Conservation (phyloP, 2,113 vertebrate species). For the Odontophorus gujanensis region DNA sequence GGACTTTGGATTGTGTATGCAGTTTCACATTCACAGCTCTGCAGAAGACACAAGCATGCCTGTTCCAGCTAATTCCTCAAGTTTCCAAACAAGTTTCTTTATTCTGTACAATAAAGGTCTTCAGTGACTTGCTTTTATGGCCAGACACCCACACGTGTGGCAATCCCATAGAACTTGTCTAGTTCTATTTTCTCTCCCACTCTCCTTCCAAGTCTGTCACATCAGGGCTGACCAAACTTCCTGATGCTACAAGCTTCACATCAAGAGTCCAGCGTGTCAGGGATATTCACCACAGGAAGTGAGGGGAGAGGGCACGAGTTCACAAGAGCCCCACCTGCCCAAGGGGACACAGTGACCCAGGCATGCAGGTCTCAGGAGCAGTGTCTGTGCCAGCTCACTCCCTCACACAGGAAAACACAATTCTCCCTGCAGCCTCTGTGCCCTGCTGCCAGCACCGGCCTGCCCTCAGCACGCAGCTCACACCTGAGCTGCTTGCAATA, state of each 20-base stretch:
- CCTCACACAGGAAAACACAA: rapidly evolving
- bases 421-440: rapidly evolving
- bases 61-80: neutral
- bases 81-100: neutral
- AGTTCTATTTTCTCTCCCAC: neutral
- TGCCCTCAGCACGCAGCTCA: neutral
- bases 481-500: rapidly evolving
- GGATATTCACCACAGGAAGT: neutral
- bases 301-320: neutral
- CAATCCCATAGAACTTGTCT: neutral
- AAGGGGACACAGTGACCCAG: neutral
- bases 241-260: conserved; percentile 20
- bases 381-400: neutral
- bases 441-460: neutral
- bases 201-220: conserved; percentile 26
- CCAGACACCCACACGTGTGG: neutral
- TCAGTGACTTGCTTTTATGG: neutral
- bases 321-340: neutral
- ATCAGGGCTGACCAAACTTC: neutral
- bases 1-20: neutral
- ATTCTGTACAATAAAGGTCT: neutral
- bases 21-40: conserved; percentile 4
- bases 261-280: neutral
- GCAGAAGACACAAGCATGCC: neutral
- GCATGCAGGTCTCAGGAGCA: neutral